Percentiles rank a stretch among this genome's conserved stretches.
These are phyloP conservation scores for Vidua chalybeata DNA, from an alignment of 2,113 vertebrate species.

Conservation along the genomic window DNA sequence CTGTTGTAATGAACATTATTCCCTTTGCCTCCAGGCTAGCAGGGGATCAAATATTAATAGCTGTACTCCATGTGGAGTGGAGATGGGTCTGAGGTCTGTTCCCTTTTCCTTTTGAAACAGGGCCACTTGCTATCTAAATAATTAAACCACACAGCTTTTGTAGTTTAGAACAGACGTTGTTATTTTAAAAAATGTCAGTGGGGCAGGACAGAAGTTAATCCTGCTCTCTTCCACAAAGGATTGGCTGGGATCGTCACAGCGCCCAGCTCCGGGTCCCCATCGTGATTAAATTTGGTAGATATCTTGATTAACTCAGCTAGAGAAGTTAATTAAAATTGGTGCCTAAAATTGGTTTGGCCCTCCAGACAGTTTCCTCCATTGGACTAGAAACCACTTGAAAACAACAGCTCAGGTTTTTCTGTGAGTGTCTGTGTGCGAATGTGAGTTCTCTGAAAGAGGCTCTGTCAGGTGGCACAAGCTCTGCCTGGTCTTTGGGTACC, in stretches of 20 bases:
- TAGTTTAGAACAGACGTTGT: slow-evolving; percentile 27
- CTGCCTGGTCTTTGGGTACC: accelerated
- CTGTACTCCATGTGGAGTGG: slow-evolving; percentile 15
- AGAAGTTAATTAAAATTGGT: slow-evolving; percentile 57
- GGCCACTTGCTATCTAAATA: slow-evolving; percentile 52
- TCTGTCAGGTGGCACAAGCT: accelerated
- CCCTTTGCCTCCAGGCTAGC: slow-evolving; percentile 49
- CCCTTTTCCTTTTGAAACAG: slow-evolving; percentile 43
- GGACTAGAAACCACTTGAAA: background rate
- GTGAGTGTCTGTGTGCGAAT: background rate
- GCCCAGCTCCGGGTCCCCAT: background rate
- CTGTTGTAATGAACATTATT: slow-evolving; percentile 47
- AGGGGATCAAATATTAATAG: slow-evolving; percentile 64
- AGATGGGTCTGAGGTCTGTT: slow-evolving; percentile 35
- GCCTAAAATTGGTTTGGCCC: slow-evolving; percentile 34
- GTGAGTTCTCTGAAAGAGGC: accelerated
- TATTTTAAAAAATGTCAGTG: slow-evolving; percentile 53
- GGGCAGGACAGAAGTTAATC: slow-evolving; percentile 42
- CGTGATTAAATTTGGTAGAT: slow-evolving; percentile 20
- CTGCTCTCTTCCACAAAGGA: background rate
- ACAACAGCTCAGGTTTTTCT: background rate
- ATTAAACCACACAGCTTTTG: slow-evolving; percentile 53
- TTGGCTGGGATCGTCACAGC: background rate
- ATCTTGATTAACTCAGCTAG: slow-evolving; percentile 55
- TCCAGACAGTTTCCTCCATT: background rate